Conservation (phyloP, 2,797 vertebrate species). For the Botia kubotai region DNA sequence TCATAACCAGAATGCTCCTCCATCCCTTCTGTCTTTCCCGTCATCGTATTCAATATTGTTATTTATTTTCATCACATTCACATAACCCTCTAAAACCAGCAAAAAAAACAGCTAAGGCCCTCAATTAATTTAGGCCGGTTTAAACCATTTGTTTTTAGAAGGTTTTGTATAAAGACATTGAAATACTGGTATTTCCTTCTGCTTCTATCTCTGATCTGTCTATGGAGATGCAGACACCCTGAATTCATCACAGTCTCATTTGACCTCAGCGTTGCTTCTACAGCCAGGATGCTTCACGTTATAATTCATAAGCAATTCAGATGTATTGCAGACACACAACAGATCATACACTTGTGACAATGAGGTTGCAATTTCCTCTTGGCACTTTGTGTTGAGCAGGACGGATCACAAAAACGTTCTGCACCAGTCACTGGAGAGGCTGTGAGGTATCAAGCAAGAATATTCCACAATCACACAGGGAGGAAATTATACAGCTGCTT, state of each 20-base stretch:
- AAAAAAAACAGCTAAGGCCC: too few species aligned
- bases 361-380: conserved; percentile 45
- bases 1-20: too few species aligned
- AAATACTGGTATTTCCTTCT: too few species aligned
- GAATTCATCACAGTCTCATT: conserved; percentile 14
- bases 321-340: background rate
- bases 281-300: conserved; percentile 1
- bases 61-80: too few species aligned
- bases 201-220: background rate
- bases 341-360: conserved; percentile 10
- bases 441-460: conserved; percentile 19
- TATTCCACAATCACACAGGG: conserved; percentile 18
- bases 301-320: background rate
- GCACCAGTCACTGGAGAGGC: conserved; percentile 22
- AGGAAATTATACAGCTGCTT: conserved; percentile 24
- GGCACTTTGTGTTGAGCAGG: background rate
- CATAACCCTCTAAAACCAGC: too few species aligned
- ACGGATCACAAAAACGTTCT: conserved; percentile 35
- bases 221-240: background rate
- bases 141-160: too few species aligned
- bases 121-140: too few species aligned
- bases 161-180: too few species aligned
- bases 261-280: background rate
- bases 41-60: too few species aligned
- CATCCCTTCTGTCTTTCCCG: too few species aligned